Evolutionary conservation across 2,888 invertebrate species (phyloP).

Genomic region (Limnephilus marmoratus): DNA sequence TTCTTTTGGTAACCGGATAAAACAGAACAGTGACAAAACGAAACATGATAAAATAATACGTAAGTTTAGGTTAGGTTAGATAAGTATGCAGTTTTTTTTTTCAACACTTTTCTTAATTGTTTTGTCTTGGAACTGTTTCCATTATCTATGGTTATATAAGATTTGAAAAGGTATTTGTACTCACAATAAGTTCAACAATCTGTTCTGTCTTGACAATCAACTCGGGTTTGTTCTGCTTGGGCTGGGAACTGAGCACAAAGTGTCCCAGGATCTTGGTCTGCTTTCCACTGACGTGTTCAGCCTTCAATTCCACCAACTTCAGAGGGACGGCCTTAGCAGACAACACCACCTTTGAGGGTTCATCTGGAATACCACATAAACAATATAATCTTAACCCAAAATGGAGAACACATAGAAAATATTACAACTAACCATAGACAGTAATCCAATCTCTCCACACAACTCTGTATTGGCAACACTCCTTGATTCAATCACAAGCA

Average conservation of each 20-base stretch:
- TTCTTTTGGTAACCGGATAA: no score
- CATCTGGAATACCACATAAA: background rate
- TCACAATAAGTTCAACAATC: conserved; percentile 77
- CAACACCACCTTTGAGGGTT: conserved; percentile 13
- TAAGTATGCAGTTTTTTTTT: no score
- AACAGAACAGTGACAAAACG: no score
- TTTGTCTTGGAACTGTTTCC: no score
- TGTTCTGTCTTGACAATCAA: background rate
- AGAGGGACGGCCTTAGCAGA: conserved; percentile 16
- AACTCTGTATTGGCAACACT: no score
- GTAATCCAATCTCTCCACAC: no score
- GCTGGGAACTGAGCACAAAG: conserved; percentile 14
- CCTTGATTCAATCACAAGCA: no score
- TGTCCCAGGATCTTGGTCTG: background rate
- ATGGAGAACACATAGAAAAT: background rate
- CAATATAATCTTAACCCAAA: background rate
- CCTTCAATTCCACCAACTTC: conserved; percentile 29
- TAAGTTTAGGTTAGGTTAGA: no score
- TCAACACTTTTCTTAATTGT: no score
- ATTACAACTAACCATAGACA: no score
- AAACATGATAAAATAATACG: no score
- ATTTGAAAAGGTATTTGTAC: conserved; percentile 67
- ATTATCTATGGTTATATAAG: background rate
- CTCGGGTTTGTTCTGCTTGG: conserved; percentile 19
- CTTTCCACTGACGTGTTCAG: conserved; percentile 22